Base-by-base conservation (phyloP, 2,797 vertebrate species). In the Anolis apletophallus region DNA sequence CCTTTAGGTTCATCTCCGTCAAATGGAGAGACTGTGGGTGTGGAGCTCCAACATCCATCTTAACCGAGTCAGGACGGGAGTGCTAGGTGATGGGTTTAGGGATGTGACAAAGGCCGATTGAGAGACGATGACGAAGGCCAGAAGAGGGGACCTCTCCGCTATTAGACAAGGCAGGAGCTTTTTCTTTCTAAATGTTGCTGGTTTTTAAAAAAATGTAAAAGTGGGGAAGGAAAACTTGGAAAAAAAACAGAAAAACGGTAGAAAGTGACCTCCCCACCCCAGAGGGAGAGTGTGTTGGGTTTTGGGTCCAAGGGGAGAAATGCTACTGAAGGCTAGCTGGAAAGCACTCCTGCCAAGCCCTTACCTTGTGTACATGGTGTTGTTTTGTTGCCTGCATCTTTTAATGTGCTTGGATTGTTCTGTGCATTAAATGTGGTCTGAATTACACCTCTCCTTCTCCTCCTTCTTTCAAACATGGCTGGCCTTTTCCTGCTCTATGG, bases 401-500 rank as follows among this genome's bases (percentile, higher is more conserved):
- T 81, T 23, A 36, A 64, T 19, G 84, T 88, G 80, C 87, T 85
- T 88, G 84, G 21, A 85, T 64, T 85, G 88, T 88, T 83, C 74
- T 34, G 84, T 88, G 80, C 84, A 88, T 88, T 88, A 88, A 88
- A 83, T 85, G 80, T 88, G 88, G 88, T 85, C 74, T 34, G 73
- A 67, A 73, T 81, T 23, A 52, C 19, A 26, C 16, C 1, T 1
- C 71, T 1, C 1, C 40, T 3, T 9, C n/a, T 55, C 12, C 36
- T 57, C 26, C 50, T 55, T 74, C 77, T 57, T 71, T 52, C 7
- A 1, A 64, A 29, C 10, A 29, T 26, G 11, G 61, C 9, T 9
- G 29, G 61, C 26, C 61, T 29, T 29, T 64, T 29, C 23, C 9
- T 3, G 10, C 9, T 64, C 26, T n/a, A n/a, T n/a, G n/a, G n/a